Conservation (phyloP, 2,888 invertebrate genomes). For the Pristionchus entomophagus region DNA sequence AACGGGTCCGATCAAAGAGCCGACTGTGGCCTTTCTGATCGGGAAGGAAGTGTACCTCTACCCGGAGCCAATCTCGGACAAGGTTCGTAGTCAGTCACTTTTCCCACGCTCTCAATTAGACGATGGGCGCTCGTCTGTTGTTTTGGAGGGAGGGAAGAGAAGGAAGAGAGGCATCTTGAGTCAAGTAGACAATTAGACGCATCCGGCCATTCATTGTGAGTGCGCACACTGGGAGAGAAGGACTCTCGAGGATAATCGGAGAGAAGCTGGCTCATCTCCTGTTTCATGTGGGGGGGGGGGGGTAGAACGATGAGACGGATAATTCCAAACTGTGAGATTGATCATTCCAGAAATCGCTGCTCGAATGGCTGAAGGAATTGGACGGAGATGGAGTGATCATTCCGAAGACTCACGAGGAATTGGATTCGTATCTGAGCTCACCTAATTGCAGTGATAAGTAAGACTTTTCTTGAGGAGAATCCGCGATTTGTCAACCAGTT, state of each 20-base stretch:
- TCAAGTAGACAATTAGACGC: slow-evolving; percentile 39
- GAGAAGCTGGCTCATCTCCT: background rate
- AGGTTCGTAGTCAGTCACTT: background rate
- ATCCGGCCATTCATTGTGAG: slow-evolving; percentile 4
- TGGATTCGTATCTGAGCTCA: background rate
- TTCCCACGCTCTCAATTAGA: background rate
- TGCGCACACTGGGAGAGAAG: background rate
- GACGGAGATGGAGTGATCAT: background rate
- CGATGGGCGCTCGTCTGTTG: background rate
- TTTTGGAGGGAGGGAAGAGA: slow-evolving; percentile 25
- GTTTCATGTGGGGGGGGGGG: background rate
- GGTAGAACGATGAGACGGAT: no score
- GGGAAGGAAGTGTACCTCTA: background rate
- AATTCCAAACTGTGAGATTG: background rate
- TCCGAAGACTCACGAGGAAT: slow-evolving; percentile 13
- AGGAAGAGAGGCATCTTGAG: slow-evolving; percentile 6
- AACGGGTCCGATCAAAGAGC: slow-evolving; percentile 16
- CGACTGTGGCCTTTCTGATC: slow-evolving; percentile 14
- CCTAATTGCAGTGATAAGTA: slow-evolving; percentile 39
- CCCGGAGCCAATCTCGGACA: background rate
- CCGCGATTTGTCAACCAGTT: background rate
- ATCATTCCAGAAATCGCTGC: background rate
- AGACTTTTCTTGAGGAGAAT: background rate
- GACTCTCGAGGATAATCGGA: background rate
- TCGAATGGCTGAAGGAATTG: slow-evolving; percentile 21